A percentile compares a stretch with the other conserved stretches of the same genome.
phyloP scores from a whole-genome alignment of 2,113 vertebrate species.

The Gallinago undulata region DNA sequence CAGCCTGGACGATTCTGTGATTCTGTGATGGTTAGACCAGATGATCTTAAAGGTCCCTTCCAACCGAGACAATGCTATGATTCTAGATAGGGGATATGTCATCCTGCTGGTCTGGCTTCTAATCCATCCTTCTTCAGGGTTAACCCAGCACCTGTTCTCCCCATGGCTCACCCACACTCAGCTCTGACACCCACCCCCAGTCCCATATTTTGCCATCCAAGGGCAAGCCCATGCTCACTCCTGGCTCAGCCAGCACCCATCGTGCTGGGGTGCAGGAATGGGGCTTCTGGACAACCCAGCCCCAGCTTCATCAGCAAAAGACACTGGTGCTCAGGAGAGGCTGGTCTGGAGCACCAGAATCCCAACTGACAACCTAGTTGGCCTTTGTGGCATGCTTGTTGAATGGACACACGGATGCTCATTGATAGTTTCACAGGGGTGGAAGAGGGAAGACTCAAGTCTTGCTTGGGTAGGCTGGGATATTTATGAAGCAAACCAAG shows the following conservation, averaged over 20 bases:
- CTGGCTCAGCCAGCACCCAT: background rate
- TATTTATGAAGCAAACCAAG: background rate
- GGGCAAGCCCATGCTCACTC: accelerated
- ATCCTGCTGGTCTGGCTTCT: background rate
- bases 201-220: background rate
- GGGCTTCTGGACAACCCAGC: accelerated
- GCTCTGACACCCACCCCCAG: background rate
- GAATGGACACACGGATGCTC: accelerated
- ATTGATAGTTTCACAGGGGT: background rate
- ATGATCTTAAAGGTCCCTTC: too few species aligned
- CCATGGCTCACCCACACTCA: accelerated
- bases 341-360: accelerated
- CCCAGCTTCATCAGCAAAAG: background rate
- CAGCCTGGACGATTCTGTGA: too few species aligned
- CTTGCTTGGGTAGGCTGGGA: background rate
- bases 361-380: accelerated
- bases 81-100: background rate
- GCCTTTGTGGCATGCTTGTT: background rate
- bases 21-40: too few species aligned
- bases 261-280: accelerated
- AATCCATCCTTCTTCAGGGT: background rate
- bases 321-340: accelerated
- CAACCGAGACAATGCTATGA: too few species aligned
- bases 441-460: background rate
- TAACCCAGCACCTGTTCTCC: background rate